These are phyloP conservation scores for Etia nguti DNA, from an alignment of 2,113 vertebrate species.

Conservation along the genomic window DNA sequence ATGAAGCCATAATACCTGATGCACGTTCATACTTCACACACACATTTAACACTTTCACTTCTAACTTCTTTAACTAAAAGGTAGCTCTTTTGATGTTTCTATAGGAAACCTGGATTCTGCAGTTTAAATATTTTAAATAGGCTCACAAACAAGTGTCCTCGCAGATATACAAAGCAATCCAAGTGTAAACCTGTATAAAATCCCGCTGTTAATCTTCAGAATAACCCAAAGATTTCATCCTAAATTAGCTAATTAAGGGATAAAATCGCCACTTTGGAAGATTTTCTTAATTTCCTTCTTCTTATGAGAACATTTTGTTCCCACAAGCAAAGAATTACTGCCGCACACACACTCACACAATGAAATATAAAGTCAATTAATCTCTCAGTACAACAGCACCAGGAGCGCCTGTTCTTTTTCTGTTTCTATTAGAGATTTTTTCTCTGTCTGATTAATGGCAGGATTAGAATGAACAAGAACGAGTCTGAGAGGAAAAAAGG, in stretches of 20 bases:
- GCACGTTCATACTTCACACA: background rate
- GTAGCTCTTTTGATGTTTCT: background rate
- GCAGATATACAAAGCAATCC: background rate
- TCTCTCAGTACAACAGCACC: background rate
- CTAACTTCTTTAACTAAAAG: background rate
- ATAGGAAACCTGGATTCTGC: background rate
- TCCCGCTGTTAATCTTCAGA: background rate
- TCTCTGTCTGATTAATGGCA: slow-evolving; percentile 17
- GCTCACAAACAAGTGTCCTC: background rate
- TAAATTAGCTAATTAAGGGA: background rate
- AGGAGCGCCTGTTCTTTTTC: background rate
- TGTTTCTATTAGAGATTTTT: background rate
- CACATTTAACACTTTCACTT: background rate
- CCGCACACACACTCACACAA: background rate
- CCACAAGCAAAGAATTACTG: background rate
- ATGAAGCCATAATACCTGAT: background rate
- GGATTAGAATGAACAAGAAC: background rate
- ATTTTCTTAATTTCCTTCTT: background rate
- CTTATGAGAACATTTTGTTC: slow-evolving; percentile 5
- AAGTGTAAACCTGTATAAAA: background rate
- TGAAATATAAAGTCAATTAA: slow-evolving; percentile 13
- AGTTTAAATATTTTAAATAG: background rate
- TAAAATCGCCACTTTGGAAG: background rate
- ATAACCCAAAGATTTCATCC: background rate
- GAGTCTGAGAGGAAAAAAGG: background rate